Percentiles rank a stretch among this genome's conserved stretches.
These are phyloP conservation scores for Saimiri boliviensis DNA, from an alignment of 2,113 vertebrate species.

Conservation along the genomic window DNA sequence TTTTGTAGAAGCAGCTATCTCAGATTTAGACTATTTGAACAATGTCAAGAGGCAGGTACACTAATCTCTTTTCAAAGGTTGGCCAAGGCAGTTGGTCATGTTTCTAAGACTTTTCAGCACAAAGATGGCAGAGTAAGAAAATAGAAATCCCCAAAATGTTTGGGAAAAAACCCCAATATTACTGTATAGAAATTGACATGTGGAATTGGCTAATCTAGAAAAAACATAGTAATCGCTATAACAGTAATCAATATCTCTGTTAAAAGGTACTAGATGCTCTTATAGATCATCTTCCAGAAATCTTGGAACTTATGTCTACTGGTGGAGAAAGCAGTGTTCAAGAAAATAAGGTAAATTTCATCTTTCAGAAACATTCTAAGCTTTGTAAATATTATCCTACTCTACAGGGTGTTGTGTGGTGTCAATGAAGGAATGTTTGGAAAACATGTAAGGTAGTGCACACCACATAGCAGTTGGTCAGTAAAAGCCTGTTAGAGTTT, in stretches of 20 bases:
- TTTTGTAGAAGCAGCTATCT: background rate
- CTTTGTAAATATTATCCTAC: background rate
- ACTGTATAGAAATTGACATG: background rate
- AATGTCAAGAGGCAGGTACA: background rate
- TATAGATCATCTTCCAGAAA: conserved; percentile 93
- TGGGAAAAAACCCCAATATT: background rate
- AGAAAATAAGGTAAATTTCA: conserved; percentile 89
- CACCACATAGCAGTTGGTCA: background rate
- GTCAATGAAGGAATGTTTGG: background rate
- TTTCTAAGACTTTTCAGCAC: conserved; percentile 20
- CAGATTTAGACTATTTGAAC: background rate
- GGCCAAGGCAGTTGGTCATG: background rate
- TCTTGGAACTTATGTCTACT: conserved; percentile 90
- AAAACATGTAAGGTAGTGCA: background rate
- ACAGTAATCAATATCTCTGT: conserved; percentile 65
- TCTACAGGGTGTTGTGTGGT: background rate
- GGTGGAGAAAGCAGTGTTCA: conserved; percentile 88
- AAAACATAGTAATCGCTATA: conserved; percentile 12
- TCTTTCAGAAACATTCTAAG: background rate
- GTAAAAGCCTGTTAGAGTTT: background rate
- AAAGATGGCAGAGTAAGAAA: background rate
- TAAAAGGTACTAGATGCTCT: conserved; percentile 94
- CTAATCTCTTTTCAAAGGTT: background rate
- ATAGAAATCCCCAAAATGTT: background rate
- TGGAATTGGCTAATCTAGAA: background rate